Conservation (phyloP, 2,797 vertebrate genomes). For the Vultur gryphus region DNA sequence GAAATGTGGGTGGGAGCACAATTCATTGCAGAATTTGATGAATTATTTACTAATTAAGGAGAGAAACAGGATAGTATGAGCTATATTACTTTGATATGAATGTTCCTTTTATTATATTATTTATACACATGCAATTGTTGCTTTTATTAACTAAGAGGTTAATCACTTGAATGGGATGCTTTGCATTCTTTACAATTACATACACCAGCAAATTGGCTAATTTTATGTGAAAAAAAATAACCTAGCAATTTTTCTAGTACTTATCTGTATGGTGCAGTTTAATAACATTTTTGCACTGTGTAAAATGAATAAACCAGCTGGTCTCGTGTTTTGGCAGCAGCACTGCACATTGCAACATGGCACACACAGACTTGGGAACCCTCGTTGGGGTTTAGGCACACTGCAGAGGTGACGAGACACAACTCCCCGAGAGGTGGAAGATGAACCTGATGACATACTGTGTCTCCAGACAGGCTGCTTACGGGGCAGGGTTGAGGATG, state of each 20-base stretch:
- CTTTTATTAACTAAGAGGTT: constrained; percentile 81
- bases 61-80: constrained; percentile 49
- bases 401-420: constrained; percentile 31
- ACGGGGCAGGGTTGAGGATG: background rate
- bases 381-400: background rate
- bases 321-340: constrained; percentile 14
- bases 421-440: background rate
- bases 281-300: constrained; percentile 69
- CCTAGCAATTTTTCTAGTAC: constrained; percentile 71
- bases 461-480: background rate
- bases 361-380: background rate
- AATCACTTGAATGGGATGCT: constrained; percentile 78
- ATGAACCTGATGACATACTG: background rate
- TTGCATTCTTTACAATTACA: constrained; percentile 72
- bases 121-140: constrained; percentile 73
- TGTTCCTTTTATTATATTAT: constrained; percentile 77
- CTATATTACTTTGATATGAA: constrained; percentile 70
- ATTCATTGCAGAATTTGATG: constrained; percentile 74
- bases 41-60: constrained; percentile 82
- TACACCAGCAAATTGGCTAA: constrained; percentile 76
- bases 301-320: constrained; percentile 67
- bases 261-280: constrained; percentile 75
- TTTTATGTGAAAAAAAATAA: constrained; percentile 74
- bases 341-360: background rate
- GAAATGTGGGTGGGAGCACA: constrained; percentile 74